Conservation (phyloP, 2,888 invertebrate species). For the Tyria jacobaeae region DNA sequence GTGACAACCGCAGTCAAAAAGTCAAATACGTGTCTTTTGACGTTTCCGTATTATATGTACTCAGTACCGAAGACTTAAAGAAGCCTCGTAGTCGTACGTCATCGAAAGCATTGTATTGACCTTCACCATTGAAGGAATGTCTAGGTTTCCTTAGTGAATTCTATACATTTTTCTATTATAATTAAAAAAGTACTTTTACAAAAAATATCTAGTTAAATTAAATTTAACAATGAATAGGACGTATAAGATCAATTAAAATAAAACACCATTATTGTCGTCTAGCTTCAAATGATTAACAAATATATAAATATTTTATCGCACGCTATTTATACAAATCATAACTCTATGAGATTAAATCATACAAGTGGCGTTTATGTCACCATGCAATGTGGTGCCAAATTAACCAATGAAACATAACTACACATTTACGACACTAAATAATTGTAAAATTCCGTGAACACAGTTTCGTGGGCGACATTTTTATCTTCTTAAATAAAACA, state of each 20-base stretch:
- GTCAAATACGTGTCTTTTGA: no score
- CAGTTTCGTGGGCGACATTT: conserved; percentile 12
- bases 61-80: no score
- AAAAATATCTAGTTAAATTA: background rate
- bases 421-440: conserved; percentile 22
- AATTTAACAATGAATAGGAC: background rate
- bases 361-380: conserved; percentile 20
- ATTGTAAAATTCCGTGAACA: conserved; percentile 19
- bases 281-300: background rate
- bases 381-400: conserved; percentile 35
- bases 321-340: background rate
- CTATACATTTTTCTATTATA: background rate
- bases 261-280: conserved; percentile 1
- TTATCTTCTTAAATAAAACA: conserved; percentile 9
- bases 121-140: no score
- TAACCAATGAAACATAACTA: conserved; percentile 23
- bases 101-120: no score
- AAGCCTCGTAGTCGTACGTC: no score
- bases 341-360: conserved; percentile 13
- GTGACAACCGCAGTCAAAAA: no score
- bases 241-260: conserved; percentile 4
- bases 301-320: conserved; percentile 18
- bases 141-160: background rate
- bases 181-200: background rate
- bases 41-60: no score